Evolutionary conservation across 2,888 invertebrate species (phyloP).

Genomic region (Drosophila nigritarsus): DNA sequence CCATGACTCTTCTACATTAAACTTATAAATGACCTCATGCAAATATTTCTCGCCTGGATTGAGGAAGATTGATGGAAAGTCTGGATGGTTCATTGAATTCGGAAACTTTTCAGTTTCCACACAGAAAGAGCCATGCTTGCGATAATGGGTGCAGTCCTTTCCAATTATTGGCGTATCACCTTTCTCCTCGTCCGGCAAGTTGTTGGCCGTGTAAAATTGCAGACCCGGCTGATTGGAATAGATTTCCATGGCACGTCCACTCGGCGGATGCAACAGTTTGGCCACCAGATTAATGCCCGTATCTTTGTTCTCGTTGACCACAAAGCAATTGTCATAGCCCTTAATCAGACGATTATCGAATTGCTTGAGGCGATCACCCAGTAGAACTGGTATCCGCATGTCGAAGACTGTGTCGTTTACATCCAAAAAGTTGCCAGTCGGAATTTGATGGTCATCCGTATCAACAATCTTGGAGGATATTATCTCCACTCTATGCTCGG

Average conservation of each 20-base stretch:
- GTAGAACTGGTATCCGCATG: conserved; percentile 88
- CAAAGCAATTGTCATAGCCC: conserved; percentile 71
- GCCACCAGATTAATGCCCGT: conserved; percentile 47
- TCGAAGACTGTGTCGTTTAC: conserved; percentile 86
- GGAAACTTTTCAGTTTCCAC: conserved; percentile 97
- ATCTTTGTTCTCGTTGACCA: conserved; percentile 54
- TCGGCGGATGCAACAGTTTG: conserved; percentile 86
- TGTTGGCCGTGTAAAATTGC: conserved; percentile 95
- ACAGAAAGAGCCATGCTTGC: conserved; percentile 92
- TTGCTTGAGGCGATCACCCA: conserved; percentile 89
- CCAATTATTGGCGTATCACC: conserved; percentile 87
- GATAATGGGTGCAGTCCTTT: conserved; percentile 90
- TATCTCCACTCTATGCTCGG: conserved; percentile 90
- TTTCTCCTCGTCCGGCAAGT: conserved; percentile 88
- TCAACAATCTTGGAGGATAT: conserved; percentile 91
- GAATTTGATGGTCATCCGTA: conserved; percentile 89
- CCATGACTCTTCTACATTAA: conserved; percentile 66
- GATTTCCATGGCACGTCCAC: conserved; percentile 91
- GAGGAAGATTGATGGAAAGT: conserved; percentile 90
- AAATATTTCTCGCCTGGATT: conserved; percentile 88
- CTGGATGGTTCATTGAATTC: conserved; percentile 92
- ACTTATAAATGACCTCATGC: conserved; percentile 70
- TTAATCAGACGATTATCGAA: conserved; percentile 85
- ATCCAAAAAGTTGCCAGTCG: conserved; percentile 89
- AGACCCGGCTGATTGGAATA: conserved; percentile 95